Conservation (phyloP, 2,113 vertebrate genomes). For the Plotosus lineatus region DNA sequence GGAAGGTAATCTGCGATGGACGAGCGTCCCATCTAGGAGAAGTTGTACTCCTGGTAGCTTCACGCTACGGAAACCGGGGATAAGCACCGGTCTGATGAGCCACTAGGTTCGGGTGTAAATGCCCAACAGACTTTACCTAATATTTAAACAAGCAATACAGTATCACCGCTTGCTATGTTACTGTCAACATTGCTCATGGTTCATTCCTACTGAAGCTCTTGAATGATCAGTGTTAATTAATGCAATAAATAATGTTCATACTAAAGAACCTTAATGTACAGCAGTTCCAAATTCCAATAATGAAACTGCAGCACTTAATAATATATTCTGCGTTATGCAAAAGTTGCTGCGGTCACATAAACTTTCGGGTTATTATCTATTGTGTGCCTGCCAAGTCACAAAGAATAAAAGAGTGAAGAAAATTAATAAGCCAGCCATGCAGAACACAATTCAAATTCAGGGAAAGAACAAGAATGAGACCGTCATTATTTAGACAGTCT, state of each 20-base stretch:
- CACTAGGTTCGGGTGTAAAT: no score
- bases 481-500: not conserved
- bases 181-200: not conserved
- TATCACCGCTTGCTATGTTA: not conserved
- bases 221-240: not conserved
- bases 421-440: conserved; percentile 24
- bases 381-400: not conserved
- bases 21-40: no score
- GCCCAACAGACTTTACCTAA: no score
- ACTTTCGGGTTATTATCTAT: conserved; percentile 17
- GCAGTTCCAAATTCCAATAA: not conserved
- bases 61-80: no score
- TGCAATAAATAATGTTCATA: not conserved
- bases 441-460: conserved; percentile 31
- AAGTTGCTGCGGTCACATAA: not conserved
- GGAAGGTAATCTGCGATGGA: no score
- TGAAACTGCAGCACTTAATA: not conserved
- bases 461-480: conserved; percentile 22
- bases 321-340: not conserved
- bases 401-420: conserved; percentile 13
- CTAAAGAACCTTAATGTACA: not conserved
- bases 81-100: no score
- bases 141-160: not conserved
- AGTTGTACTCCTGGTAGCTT: no score
- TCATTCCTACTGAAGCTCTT: not conserved